Evolutionary conservation across 2,888 invertebrate species (phyloP), one percentile per base, ranked within the genome.

Genomic region (Phorcus lineatus): DNA sequence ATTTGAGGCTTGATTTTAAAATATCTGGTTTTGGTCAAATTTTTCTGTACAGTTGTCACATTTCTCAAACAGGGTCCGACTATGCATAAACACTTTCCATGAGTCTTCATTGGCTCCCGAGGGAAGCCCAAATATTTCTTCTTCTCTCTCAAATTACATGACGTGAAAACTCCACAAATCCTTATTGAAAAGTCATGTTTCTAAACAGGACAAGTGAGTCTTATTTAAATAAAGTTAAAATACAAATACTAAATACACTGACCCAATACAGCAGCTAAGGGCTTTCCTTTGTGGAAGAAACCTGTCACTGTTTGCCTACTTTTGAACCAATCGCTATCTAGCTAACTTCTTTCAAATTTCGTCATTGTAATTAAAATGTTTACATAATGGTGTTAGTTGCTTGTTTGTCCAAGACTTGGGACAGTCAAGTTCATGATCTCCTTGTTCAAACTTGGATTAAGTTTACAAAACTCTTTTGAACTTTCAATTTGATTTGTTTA

Each of bases 171-270:
- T 40, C 70, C 36, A 70, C 70, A 70, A 70, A 70, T 70, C 70
- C 70, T 70, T 70, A 70, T 70, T 70, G 70, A 70, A 36, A 70
- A 70, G 70, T 70, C 70, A 70, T 70, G 70, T 70, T 70, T 70
- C 70, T 40, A 70, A 31, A 40, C 70, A 70, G 31, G 19, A 70
- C 36, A 70, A 70, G 70, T 19, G n/a, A 70, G 70, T n/a, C 70
- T 11, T 70, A 70, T 28, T 70, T 36, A 70, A 70, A 70, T 70
- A 70, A 70, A 17, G 70, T 70, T 40, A 19, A 70, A 70, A 70
- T 40, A 31, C 70, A 70, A 70, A 70, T 70, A 70, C 19, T 16
- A 70, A 70, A 70, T 40, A 70, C 70, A 70, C 40, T 70, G 70
- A 16, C 11, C 19, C 31, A 70, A 40, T 40, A 70, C 70, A 40